A percentile compares a stretch with the other conserved stretches of the same genome.
Evolutionary conservation across 2,888 invertebrate genomes (phyloP).

Genomic region (Leptinotarsa rubiginosa): DNA sequence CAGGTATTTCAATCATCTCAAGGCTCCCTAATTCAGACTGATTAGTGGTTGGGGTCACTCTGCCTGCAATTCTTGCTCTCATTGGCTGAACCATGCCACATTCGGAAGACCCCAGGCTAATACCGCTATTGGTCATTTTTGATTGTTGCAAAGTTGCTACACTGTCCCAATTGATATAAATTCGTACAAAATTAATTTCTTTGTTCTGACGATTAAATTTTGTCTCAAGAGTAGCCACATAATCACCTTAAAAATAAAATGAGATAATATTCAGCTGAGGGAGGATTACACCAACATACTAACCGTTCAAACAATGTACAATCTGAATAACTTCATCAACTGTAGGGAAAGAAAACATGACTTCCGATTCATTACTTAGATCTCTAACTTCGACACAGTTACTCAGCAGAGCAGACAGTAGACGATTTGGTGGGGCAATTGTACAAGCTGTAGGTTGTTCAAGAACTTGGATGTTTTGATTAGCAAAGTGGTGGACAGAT

Average conservation of each 20-base stretch:
- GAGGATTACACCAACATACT: slow-evolving; percentile 32
- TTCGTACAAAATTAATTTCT: slow-evolving; percentile 72
- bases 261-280: background rate
- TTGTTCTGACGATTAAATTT: slow-evolving; percentile 68
- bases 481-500: slow-evolving; percentile 76
- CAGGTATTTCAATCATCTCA: slow-evolving; percentile 81
- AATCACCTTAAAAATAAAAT: slow-evolving; percentile 68
- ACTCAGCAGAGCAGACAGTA: slow-evolving; percentile 73
- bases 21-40: slow-evolving; percentile 72
- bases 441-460: slow-evolving; percentile 77
- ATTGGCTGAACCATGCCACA: slow-evolving; percentile 70
- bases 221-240: slow-evolving; percentile 75
- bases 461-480: slow-evolving; percentile 74
- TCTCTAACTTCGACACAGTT: slow-evolving; percentile 73
- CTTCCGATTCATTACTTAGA: slow-evolving; percentile 64
- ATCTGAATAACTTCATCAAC: slow-evolving; percentile 78
- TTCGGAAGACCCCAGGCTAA: slow-evolving; percentile 63
- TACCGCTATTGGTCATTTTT: slow-evolving; percentile 65
- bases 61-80: slow-evolving; percentile 79
- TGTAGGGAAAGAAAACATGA: slow-evolving; percentile 76
- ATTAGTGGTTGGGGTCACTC: slow-evolving; percentile 78
- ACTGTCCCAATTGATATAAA: slow-evolving; percentile 81
- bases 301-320: slow-evolving; percentile 76
- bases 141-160: slow-evolving; percentile 66
- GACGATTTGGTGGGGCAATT: slow-evolving; percentile 70